A percentile compares a stretch with the other conserved stretches of the same genome.
Conservation (phyloP, 2,888 invertebrate genomes). For the Cataglyphis livida region DNA sequence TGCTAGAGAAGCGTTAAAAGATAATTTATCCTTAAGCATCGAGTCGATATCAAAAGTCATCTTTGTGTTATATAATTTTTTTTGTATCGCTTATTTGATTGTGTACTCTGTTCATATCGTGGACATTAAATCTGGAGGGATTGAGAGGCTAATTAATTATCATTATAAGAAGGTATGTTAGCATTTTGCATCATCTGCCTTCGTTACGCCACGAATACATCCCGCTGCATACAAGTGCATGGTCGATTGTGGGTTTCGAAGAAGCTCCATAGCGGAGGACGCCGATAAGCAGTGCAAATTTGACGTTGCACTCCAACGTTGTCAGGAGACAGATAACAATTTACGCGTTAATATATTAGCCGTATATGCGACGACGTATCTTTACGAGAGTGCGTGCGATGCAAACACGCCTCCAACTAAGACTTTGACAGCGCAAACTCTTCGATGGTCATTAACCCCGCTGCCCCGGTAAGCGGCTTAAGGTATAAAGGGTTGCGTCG, state of each 20-base stretch:
- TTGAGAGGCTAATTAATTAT: background rate
- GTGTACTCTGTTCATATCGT: background rate
- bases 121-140: background rate
- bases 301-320: constrained; percentile 66
- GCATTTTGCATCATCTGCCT: constrained; percentile 12
- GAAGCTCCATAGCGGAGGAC: constrained; percentile 10
- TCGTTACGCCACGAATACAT: constrained; percentile 24
- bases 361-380: constrained; percentile 64
- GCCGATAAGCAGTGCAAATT: constrained; percentile 82
- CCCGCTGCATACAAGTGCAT: background rate
- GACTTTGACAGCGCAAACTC: constrained; percentile 41
- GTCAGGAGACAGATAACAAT: constrained; percentile 64
- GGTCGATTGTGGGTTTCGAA: background rate
- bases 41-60: background rate
- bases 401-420: constrained; percentile 53
- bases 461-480: constrained; percentile 56
- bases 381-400: constrained; percentile 44
- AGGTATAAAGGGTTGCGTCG: constrained; percentile 72
- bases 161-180: background rate
- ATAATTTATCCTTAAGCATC: background rate
- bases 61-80: background rate
- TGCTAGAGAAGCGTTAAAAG: background rate
- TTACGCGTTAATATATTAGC: constrained; percentile 71
- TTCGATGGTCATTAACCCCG: constrained; percentile 68
- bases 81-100: background rate